A percentile compares a stretch with the other conserved stretches of the same genome.
These are phyloP conservation scores for Colletes collaris DNA, from an alignment of 2,888 invertebrate species.

Conservation along the genomic window DNA sequence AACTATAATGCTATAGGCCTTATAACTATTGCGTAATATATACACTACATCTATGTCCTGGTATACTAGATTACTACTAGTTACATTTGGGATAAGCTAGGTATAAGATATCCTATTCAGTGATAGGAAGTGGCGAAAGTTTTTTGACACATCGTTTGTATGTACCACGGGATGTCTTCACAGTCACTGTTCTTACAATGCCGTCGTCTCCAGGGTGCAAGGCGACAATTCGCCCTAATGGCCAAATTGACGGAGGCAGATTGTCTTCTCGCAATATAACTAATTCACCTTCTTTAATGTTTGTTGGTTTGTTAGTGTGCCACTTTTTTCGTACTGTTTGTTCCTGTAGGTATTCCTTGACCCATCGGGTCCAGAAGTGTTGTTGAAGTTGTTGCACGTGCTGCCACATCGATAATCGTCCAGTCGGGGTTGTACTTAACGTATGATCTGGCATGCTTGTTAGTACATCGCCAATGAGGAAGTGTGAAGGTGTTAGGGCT, in stretches of 20 bases:
- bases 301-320: neutral
- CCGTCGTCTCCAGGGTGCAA: conserved; percentile 3
- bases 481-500: neutral
- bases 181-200: neutral
- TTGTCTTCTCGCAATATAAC: neutral
- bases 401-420: neutral
- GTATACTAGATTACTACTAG: too few relatives aligned
- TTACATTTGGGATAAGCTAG: too few relatives aligned
- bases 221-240: neutral
- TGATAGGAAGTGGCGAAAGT: too few relatives aligned
- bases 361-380: conserved; percentile 10
- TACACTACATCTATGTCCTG: too few relatives aligned
- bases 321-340: neutral
- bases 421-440: neutral
- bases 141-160: neutral
- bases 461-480: neutral
- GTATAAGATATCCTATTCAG: too few relatives aligned
- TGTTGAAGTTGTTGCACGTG: neutral
- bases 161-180: neutral
- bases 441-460: neutral
- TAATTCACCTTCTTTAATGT: neutral
- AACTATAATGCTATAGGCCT: too few relatives aligned
- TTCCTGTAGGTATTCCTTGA: neutral
- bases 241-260: neutral
- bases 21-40: too few relatives aligned